Percentiles rank a stretch among this genome's conserved stretches.
Conservation (phyloP, 2,888 invertebrate species). For the Conchocele bisecta region DNA sequence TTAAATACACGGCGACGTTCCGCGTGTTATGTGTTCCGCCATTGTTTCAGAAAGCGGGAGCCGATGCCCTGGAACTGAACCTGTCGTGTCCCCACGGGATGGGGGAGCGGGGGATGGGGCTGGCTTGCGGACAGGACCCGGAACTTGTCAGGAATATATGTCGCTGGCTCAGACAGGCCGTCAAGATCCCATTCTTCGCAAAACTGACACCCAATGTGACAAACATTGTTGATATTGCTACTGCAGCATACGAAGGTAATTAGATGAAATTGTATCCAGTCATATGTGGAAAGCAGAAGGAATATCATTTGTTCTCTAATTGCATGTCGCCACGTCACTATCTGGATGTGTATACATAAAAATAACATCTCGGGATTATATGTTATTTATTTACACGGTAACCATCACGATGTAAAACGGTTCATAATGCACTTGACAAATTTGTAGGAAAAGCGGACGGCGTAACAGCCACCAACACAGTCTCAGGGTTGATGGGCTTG, state of each 20-base stretch:
- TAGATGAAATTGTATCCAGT: too few relatives aligned
- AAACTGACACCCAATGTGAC: constrained; percentile 99
- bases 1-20: too few relatives aligned
- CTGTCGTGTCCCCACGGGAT: constrained; percentile 99
- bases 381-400: too few relatives aligned
- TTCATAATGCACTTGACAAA: too few relatives aligned
- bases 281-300: too few relatives aligned
- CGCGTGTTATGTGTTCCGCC: too few relatives aligned
- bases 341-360: too few relatives aligned
- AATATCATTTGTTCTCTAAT: too few relatives aligned
- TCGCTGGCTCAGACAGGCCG: constrained; percentile 92
- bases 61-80: constrained; percentile 97
- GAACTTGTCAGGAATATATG: constrained; percentile 94
- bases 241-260: constrained; percentile 92
- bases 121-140: constrained; percentile 98
- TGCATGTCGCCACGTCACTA: too few relatives aligned
- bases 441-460: constrained; percentile 94
- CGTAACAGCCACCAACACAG: constrained; percentile 98
- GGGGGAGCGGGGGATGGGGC: constrained; percentile 99
- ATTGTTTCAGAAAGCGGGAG: constrained; percentile 87
- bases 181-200: constrained; percentile 97
- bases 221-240: constrained; percentile 93
- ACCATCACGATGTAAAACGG: too few relatives aligned
- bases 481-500: constrained; percentile 96
- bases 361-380: too few relatives aligned